These are phyloP conservation scores for Scortum barcoo DNA, from an alignment of 2,113 vertebrate species.

Conservation along the genomic window DNA sequence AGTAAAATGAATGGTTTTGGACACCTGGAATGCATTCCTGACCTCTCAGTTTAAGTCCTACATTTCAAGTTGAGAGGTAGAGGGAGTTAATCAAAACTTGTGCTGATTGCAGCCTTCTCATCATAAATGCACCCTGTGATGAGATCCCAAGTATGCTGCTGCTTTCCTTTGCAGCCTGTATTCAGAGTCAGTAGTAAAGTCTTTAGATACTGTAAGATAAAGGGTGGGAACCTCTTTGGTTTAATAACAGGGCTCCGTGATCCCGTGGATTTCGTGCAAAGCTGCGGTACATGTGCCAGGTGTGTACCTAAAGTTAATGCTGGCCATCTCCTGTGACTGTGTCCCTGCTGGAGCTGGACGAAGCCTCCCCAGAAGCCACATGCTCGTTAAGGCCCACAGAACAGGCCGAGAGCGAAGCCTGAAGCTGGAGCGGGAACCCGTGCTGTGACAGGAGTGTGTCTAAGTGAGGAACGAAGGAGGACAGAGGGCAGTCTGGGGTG, in stretches of 20 bases:
- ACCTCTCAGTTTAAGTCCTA: background rate
- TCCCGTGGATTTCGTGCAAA: background rate
- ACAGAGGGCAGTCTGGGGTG: slow-evolving; percentile 90
- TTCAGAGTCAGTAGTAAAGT: slow-evolving; percentile 19
- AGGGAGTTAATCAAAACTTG: background rate
- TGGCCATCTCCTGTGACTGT: slow-evolving; percentile 33
- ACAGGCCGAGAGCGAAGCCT: slow-evolving; percentile 9
- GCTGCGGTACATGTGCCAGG: background rate
- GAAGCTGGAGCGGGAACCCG: slow-evolving; percentile 36
- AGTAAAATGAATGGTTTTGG: background rate
- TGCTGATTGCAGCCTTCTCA: background rate
- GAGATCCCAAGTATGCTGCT: background rate
- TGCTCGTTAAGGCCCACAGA: slow-evolving; percentile 40
- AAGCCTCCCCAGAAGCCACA: slow-evolving; percentile 30
- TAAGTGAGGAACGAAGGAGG: slow-evolving; percentile 85
- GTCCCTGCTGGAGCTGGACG: slow-evolving; percentile 35
- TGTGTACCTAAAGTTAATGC: slow-evolving; percentile 27
- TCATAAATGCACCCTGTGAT: background rate
- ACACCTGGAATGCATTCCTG: background rate
- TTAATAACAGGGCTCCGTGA: background rate
- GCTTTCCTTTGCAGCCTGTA: slow-evolving; percentile 1
- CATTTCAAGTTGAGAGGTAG: background rate
- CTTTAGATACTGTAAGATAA: background rate
- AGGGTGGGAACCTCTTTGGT: background rate
- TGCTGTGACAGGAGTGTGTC: slow-evolving; percentile 68